Evolutionary conservation across 2,113 vertebrate genomes (phyloP).

Genomic region (Megaptera novaeangliae): DNA sequence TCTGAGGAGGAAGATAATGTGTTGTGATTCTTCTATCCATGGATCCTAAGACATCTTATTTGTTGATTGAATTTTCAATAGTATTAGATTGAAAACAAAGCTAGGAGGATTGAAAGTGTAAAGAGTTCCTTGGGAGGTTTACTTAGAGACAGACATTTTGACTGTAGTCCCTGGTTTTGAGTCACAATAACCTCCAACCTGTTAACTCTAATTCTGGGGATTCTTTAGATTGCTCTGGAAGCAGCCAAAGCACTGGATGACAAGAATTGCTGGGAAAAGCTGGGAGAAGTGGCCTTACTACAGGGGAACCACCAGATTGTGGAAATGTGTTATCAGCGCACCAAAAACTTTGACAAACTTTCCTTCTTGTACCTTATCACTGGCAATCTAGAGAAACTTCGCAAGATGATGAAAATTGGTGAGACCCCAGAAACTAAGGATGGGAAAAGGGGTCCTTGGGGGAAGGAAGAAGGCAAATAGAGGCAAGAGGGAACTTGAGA

Average conservation of each 20-base stretch:
- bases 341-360: slow-evolving; percentile 97
- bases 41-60: background rate
- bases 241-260: slow-evolving; percentile 96
- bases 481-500: background rate
- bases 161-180: background rate
- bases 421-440: slow-evolving; percentile 51
- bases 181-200: background rate
- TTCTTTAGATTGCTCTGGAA: slow-evolving; percentile 89
- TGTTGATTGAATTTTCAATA: background rate
- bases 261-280: slow-evolving; percentile 95
- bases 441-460: background rate
- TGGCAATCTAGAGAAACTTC: slow-evolving; percentile 95
- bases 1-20: background rate
- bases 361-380: slow-evolving; percentile 98
- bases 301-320: slow-evolving; percentile 99
- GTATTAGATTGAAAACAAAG: background rate
- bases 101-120: background rate
- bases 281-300: slow-evolving; percentile 93
- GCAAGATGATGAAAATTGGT: slow-evolving; percentile 99
- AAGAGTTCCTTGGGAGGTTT: background rate
- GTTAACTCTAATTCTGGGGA: background rate
- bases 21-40: background rate
- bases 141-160: background rate
- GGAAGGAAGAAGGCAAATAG: background rate
- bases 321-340: slow-evolving; percentile 99